Evolutionary conservation across 2,888 invertebrate species (phyloP), one percentile per base, ranked within the genome.

Genomic region (Stomorhina lunata): DNA sequence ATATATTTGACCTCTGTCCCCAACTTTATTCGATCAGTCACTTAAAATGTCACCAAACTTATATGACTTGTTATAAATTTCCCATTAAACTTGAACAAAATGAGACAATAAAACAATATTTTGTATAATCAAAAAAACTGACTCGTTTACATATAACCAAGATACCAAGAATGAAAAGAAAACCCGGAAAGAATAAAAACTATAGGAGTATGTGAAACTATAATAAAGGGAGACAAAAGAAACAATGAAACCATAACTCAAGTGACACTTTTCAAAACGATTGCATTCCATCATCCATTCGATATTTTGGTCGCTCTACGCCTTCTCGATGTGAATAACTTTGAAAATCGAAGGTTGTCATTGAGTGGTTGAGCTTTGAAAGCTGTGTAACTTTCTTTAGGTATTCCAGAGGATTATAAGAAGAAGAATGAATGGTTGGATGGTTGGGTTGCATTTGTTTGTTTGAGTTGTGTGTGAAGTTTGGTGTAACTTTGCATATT

Each of bases 251-350:
- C 88, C 88, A 90, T 89, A 89, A 89, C 89, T 89, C 89, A 90
- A 89, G 89, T 90, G 90, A 90, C 89, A 89, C 89, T 90, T 89
- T 89, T 89, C 87, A 89, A 88, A 88, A 88, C 87, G 88, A 87
- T 88, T 90, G 89, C 89, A 89, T 90, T 89, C 87, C 89, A 89
- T 89, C 90, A 89, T 89, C 79, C 75, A 82, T 79, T 78, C 71
- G 82, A 82, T 79, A 79, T 79, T 82, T 82, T 82, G n/a, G n/a
- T n/a, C n/a, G n/a, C 53, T 59, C 43, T 73, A 53, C 27, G 43
- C n/a, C 29, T 77, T 72, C 37, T 59, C 22, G 2, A 43, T 59
- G 20, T 63, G 10, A n/a, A n/a, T n/a, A n/a, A n/a, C n/a, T 25
- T 9, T 34, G 20, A 61, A 29, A 20, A 40, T 37, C 15, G 20